Percentiles rank a stretch among this genome's conserved stretches.
Conservation (phyloP, 2,888 invertebrate species). For the Panorpa germanica region DNA sequence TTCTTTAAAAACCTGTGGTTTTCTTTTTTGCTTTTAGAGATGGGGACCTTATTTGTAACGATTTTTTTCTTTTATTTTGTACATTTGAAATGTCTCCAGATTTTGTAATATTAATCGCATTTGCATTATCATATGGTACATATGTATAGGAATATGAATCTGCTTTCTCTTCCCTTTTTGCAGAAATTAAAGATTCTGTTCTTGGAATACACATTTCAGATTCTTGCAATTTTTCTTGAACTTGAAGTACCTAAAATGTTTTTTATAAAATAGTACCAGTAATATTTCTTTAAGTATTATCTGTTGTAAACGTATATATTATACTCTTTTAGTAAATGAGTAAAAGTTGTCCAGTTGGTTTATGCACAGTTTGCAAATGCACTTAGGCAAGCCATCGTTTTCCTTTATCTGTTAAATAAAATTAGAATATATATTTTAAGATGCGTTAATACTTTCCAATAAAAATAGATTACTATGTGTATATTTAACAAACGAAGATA, state of each 20-base stretch:
- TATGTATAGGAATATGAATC: no score
- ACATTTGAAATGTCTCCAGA: no score
- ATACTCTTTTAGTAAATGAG: conserved; percentile 10
- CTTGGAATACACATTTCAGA: conserved; percentile 1
- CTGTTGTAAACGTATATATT: neutral
- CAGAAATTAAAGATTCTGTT: conserved; percentile 2
- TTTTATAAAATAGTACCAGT: neutral
- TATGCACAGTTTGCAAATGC: conserved; percentile 11
- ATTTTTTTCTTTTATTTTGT: no score
- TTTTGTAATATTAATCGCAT: no score
- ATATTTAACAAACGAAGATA: neutral
- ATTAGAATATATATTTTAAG: conserved; percentile 1
- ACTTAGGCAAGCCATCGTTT: conserved; percentile 10
- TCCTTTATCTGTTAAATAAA: conserved; percentile 11
- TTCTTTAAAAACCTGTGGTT: no score
- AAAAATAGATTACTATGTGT: neutral
- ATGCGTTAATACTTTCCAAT: neutral
- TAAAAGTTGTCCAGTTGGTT: conserved; percentile 11
- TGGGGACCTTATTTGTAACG: no score
- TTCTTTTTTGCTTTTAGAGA: no score
- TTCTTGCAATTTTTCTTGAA: conserved; percentile 10
- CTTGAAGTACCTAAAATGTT: conserved; percentile 10
- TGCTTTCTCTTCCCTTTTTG: no score
- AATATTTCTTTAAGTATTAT: neutral
- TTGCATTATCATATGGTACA: no score